Evolutionary conservation across 2,797 vertebrate genomes (phyloP), one percentile per base, ranked within the genome.

Genomic region (Toxotes lorentzi): DNA sequence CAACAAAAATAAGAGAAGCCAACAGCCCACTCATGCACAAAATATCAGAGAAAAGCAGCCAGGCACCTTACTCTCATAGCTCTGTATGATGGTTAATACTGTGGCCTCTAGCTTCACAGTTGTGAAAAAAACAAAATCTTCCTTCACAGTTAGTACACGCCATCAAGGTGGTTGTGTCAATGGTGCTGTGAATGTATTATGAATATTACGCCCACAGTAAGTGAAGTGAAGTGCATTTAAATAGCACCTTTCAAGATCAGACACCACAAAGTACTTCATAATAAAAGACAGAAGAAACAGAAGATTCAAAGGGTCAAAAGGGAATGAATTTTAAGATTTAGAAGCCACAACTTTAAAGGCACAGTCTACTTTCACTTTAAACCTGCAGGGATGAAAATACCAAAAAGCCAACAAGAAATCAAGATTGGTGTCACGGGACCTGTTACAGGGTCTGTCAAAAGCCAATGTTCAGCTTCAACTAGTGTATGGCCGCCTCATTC

Each of bases 301-400:
- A 53, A 50, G 45, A 59, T 51, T 66, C 17, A 34, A 35, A 30
- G 30, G 1, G 13, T 53, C 62, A 54, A 66, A 43, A 63, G 9
- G 48, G 38, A 54, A 60, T 12, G 0, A 21, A 34, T 47, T 76
- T 59, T 2, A n/a, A 58, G 48, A 53, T 48, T 4, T 56, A 67
- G 40, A 11, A 68, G 34, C 50, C 41, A 27, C 16, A 51, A 35
- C 27, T 63, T 70, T 43, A 69, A 53, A 73, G 41, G 5, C 3
- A 11, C 5, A 32, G 27, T 57, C n/a, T 69, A 30, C 21, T 70
- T 54, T 54, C 11, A 4, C 45, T 73, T 71, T 32, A 23, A 32
- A 17, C 38, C 27, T 32, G 10, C 14, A 48, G 56, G 16, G 23
- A 56, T 56, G 12, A 67, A 59, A 32, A 71, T 30, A 14, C 54